Base-by-base conservation (phyloP, 2,888 invertebrate genomes). In the Netelia melanura region DNA sequence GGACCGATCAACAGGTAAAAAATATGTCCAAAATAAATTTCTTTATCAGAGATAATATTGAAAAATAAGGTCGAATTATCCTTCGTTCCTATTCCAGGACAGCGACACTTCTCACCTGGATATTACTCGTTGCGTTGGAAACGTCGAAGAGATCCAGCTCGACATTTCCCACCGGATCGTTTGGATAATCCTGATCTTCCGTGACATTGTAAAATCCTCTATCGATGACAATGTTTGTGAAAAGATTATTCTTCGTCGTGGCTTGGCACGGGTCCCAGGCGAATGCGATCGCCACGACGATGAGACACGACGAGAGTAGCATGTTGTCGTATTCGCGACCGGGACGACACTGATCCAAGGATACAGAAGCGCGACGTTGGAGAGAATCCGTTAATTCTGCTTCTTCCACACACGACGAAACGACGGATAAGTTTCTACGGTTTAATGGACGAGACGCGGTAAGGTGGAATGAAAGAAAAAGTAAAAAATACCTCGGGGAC, bases 271-370 rank as follows among this genome's bases (percentile, higher is more conserved):
- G 3, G 14, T 48, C 48, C 48, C 11, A 48, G 11, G 48, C 14
- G 48, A 14, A 48, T 14, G 48, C 48, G 68, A 52, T 21, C n/a
- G 62, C 25, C 10, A 48, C 70, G 21, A 76, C 43, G 30, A 76
- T 43, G 43, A 64, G 1, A 17, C 44, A 17, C 10, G 56, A 8
- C 23, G 70, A 62, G 17, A 58, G 23, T 56, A 81, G 14, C 88
- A 88, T 88, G 88, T 86, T 86, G 75, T 75, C 82, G 75, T 67
- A 79, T 68, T 82, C 85, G 83, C 85, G 82, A 86, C 85, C 87
- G 83, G 52, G 67, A 75, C 84, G 71, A 71, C 70, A 88, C 87
- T 88, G 88, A 87, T 58, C 80, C 72, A 75, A 72, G 44, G 81
- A 78, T 74, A 65, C 11, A 48, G 58, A 58, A 58, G 9, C 56